Percentiles rank a stretch among this genome's conserved stretches.
These are phyloP conservation scores for Acanthis flammea DNA, from an alignment of 2,797 vertebrate species.

Conservation along the genomic window DNA sequence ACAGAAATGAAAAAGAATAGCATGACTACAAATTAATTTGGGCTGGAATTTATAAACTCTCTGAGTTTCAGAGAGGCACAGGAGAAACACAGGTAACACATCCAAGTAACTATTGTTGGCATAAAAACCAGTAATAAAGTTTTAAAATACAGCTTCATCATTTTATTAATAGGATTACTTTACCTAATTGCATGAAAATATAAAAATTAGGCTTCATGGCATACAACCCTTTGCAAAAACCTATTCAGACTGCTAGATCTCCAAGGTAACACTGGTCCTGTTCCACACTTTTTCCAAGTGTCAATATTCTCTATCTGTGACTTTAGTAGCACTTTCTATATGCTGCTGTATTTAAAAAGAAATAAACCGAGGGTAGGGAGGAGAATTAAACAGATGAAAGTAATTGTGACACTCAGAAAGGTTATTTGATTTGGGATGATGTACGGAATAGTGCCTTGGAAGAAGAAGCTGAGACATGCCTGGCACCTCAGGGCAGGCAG, in stretches of 20 bases:
- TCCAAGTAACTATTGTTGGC: neutral
- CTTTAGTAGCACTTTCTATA: neutral
- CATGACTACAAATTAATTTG: neutral
- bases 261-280: neutral
- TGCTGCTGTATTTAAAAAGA: neutral
- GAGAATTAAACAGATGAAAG: neutral
- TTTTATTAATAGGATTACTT: neutral
- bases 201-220: neutral
- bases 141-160: neutral
- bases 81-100: neutral
- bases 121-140: neutral
- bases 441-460: neutral
- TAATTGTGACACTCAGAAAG: neutral
- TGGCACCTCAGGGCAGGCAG: fast-evolving
- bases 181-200: neutral
- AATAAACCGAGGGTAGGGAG: fast-evolving
- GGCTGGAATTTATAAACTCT: neutral
- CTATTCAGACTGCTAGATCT: neutral
- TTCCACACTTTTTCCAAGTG: neutral
- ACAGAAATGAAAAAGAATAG: neutral
- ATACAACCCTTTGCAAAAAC: neutral
- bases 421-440: neutral
- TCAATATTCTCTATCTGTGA: neutral
- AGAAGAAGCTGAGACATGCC: neutral
- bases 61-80: neutral